Evolutionary conservation across 2,888 invertebrate species (phyloP).

Genomic region (Argyresthia goedartella): DNA sequence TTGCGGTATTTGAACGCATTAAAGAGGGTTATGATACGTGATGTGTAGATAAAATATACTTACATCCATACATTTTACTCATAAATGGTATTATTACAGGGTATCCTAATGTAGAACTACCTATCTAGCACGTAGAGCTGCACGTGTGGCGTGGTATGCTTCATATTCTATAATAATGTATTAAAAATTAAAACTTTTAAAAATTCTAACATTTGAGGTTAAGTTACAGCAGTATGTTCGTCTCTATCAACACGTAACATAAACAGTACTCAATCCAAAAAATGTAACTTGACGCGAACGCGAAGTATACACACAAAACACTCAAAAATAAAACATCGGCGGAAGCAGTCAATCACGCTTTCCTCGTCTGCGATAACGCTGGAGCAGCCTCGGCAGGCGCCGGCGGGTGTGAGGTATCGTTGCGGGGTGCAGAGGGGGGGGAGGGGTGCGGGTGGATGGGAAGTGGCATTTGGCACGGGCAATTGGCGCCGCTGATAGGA

Average conservation of each 20-base stretch:
- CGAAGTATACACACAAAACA: not conserved
- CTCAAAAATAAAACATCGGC: conserved; percentile 27
- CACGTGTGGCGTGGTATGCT: no score
- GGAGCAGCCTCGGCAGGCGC: conserved; percentile 9
- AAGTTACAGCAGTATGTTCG: not conserved
- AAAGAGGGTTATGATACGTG: no score
- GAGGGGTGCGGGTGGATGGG: conserved; percentile 20
- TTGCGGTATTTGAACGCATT: no score
- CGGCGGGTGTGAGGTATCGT: conserved; percentile 19
- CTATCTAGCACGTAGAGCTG: no score
- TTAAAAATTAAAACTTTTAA: not conserved
- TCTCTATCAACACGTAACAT: not conserved
- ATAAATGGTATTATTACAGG: no score
- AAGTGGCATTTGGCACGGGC: conserved; percentile 71
- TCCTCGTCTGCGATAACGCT: conserved; percentile 42
- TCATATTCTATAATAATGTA: no score
- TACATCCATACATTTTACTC: no score
- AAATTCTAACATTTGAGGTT: not conserved
- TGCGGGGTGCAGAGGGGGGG: conserved; percentile 8
- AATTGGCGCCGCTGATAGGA: conserved; percentile 71
- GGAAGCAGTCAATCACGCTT: conserved; percentile 64
- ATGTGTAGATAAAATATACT: no score
- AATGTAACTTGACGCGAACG: not conserved
- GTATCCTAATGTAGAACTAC: no score
- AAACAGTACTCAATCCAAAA: not conserved